Evolutionary conservation across 2,113 vertebrate genomes (phyloP).

Genomic region (Haplochromis burtoni): DNA sequence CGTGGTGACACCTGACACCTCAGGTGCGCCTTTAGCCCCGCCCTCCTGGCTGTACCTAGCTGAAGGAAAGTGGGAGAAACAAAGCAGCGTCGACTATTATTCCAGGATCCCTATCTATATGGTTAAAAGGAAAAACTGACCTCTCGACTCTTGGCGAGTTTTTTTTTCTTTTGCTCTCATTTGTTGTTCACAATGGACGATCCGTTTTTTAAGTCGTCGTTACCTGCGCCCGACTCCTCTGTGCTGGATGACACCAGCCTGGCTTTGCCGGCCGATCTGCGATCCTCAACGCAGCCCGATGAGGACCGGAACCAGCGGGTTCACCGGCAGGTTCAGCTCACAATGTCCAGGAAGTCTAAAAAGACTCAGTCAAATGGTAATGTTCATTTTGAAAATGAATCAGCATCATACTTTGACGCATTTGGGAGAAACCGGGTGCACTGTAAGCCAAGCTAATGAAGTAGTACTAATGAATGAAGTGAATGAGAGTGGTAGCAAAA

Average conservation of each 20-base stretch:
- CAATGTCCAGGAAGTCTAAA: conserved; percentile 46
- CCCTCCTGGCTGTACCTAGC: not conserved
- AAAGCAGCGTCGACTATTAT: not conserved
- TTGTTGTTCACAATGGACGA: conserved; percentile 5
- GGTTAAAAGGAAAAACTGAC: not conserved
- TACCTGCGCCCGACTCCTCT: not conserved
- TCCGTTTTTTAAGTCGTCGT: conserved; percentile 36
- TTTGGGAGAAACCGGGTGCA: not conserved
- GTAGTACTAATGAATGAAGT: not conserved
- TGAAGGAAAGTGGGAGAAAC: not conserved
- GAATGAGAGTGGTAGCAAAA: not conserved
- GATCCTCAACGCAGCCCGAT: not conserved
- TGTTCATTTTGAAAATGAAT: not conserved
- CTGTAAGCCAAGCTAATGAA: not conserved
- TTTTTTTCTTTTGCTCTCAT: not conserved
- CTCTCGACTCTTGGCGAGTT: rapidly evolving
- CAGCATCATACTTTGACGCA: not conserved
- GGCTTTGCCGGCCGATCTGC: conserved; percentile 47
- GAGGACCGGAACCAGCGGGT: conserved; percentile 35
- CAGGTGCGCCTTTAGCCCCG: conserved; percentile 18
- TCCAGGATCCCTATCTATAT: not conserved
- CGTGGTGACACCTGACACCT: conserved; percentile 31
- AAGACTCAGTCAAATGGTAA: conserved; percentile 42
- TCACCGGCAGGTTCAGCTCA: conserved; percentile 67
- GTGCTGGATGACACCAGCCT: conserved; percentile 51